phyloP scores from a whole-genome alignment of 2,888 invertebrate species.

The Crematogaster levior region DNA sequence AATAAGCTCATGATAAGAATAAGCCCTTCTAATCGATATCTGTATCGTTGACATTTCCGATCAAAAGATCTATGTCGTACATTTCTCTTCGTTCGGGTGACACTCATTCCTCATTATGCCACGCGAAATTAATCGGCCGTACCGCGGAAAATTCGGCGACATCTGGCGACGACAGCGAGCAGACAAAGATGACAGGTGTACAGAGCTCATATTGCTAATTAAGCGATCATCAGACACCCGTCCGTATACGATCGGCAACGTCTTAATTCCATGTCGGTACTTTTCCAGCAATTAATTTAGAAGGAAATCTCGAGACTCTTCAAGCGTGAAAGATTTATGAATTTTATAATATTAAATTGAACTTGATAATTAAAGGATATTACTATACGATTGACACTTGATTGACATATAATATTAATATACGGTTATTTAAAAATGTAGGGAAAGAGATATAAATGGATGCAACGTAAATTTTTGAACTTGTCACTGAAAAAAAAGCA shows the following conservation, averaged over 20 bases:
- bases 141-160: conserved; percentile 57
- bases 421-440: background rate
- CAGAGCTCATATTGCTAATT: conserved; percentile 56
- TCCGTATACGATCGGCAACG: background rate
- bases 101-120: conserved; percentile 60
- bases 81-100: conserved; percentile 59
- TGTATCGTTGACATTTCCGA: background rate
- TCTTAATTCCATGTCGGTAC: conserved; percentile 26
- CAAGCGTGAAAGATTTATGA: background rate
- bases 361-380: background rate
- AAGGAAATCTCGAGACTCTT: background rate
- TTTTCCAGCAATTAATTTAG: conserved; percentile 27
- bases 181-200: conserved; percentile 64
- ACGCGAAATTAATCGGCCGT: conserved; percentile 63
- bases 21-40: background rate
- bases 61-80: conserved; percentile 55
- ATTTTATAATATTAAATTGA: background rate
- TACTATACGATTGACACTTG: too few relatives aligned
- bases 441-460: background rate
- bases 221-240: background rate
- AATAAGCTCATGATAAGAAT: background rate
- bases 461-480: background rate
- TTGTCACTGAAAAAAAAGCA: background rate
- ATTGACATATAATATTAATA: too few relatives aligned
- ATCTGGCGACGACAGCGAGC: conserved; percentile 63